These are phyloP conservation scores for Junonia oenone DNA, from an alignment of 2,888 invertebrate genomes.

Conservation along the genomic window DNA sequence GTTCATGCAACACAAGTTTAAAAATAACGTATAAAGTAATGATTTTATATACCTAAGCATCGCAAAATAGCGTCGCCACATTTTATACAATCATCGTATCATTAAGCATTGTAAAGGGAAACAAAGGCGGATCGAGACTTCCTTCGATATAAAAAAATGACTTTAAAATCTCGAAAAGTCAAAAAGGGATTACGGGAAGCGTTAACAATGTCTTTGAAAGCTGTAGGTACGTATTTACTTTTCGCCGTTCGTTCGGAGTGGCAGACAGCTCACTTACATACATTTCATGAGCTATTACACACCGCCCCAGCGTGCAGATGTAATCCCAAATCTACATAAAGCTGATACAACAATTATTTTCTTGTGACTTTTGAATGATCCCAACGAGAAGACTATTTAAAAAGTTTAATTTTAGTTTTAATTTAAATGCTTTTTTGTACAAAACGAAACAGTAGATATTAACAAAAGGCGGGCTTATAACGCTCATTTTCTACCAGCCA, in stretches of 20 bases:
- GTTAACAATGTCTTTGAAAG: slow-evolving; percentile 55
- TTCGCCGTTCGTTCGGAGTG: slow-evolving; percentile 51
- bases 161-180: slow-evolving; percentile 48
- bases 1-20: neutral
- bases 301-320: slow-evolving; percentile 50
- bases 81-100: too few relatives aligned
- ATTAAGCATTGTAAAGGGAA: neutral
- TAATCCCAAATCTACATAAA: slow-evolving; percentile 38
- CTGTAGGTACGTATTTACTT: slow-evolving; percentile 53
- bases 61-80: too few relatives aligned
- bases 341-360: slow-evolving; percentile 30
- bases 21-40: too few relatives aligned
- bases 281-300: slow-evolving; percentile 79
- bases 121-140: slow-evolving; percentile 28
- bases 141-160: slow-evolving; percentile 46
- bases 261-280: slow-evolving; percentile 69
- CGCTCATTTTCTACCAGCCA: too few relatives aligned
- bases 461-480: too few relatives aligned
- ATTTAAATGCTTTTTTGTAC: too few relatives aligned
- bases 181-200: slow-evolving; percentile 57
- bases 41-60: too few relatives aligned
- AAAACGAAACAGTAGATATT: too few relatives aligned
- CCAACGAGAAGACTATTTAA: too few relatives aligned
- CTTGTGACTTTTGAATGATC: too few relatives aligned
- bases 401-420: too few relatives aligned